Evolutionary conservation across 2,797 vertebrate species (phyloP).

Genomic region (Syngnathus rostellatus): DNA sequence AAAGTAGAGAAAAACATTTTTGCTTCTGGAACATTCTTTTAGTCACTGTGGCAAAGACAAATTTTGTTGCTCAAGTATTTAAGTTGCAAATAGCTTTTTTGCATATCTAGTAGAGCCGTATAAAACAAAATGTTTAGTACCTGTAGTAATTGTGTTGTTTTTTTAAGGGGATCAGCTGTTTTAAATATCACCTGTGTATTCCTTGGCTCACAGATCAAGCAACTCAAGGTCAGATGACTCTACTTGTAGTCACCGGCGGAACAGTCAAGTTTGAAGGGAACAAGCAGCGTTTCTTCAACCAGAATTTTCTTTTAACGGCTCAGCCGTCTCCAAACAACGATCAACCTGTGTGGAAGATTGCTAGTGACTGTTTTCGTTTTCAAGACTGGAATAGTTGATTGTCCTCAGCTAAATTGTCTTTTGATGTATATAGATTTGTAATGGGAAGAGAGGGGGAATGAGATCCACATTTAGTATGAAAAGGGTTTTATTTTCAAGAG

Average conservation of each 20-base stretch:
- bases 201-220: constrained; percentile 78
- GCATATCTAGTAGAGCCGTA: too few relatives aligned
- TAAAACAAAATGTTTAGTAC: too few relatives aligned
- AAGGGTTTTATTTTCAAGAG: constrained; percentile 58
- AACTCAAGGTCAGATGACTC: constrained; percentile 85
- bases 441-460: constrained; percentile 13
- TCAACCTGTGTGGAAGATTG: constrained; percentile 91
- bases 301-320: constrained; percentile 91
- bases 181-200: neutral
- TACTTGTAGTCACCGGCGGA: constrained; percentile 88
- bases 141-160: too few relatives aligned
- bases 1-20: too few relatives aligned
- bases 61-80: too few relatives aligned
- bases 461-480: constrained; percentile 37
- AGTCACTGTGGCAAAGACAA: too few relatives aligned
- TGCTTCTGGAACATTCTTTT: too few relatives aligned
- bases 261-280: constrained; percentile 92
- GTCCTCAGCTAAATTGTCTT: neutral
- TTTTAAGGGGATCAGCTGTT: too few relatives aligned
- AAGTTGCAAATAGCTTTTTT: too few relatives aligned
- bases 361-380: constrained; percentile 94
- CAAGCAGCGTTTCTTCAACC: constrained; percentile 89
- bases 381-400: constrained; percentile 84
- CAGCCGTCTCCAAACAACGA: constrained; percentile 78
- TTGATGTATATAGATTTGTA: constrained; percentile 15